Conservation (phyloP, 2,113 vertebrate species). For the Antechinus flavipes region DNA sequence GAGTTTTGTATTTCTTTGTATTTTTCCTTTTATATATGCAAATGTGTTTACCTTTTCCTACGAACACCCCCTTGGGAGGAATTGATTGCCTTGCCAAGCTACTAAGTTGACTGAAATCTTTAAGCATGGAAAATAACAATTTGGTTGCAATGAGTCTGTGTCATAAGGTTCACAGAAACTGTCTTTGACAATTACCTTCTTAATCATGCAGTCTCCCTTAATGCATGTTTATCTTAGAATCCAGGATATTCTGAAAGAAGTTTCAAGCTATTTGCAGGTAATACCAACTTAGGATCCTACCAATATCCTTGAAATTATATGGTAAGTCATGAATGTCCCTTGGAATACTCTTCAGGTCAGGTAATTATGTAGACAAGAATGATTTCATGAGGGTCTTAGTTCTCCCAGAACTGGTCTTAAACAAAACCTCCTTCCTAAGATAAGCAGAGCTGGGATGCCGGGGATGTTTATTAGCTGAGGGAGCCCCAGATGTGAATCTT, state of each 20-base stretch:
- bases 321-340: background rate
- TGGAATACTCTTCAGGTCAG: background rate
- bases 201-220: background rate
- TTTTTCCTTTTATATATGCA: background rate
- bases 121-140: background rate
- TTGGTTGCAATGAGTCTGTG: background rate
- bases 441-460: background rate
- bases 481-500: background rate
- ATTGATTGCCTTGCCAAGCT: background rate
- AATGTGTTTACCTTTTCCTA: background rate
- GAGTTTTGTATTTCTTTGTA: background rate
- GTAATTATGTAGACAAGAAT: background rate
- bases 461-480: background rate
- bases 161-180: background rate
- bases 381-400: background rate
- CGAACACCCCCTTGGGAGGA: background rate
- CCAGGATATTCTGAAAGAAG: background rate
- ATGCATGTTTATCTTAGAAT: background rate
- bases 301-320: background rate
- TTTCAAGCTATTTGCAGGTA: background rate
- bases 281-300: background rate
- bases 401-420: background rate
- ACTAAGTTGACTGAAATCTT: background rate
- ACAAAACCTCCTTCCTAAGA: background rate
- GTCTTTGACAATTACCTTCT: background rate